phyloP scores from a whole-genome alignment of 92 coral and sea anemone genomes.

The Virgularia gustaviana region DNA sequence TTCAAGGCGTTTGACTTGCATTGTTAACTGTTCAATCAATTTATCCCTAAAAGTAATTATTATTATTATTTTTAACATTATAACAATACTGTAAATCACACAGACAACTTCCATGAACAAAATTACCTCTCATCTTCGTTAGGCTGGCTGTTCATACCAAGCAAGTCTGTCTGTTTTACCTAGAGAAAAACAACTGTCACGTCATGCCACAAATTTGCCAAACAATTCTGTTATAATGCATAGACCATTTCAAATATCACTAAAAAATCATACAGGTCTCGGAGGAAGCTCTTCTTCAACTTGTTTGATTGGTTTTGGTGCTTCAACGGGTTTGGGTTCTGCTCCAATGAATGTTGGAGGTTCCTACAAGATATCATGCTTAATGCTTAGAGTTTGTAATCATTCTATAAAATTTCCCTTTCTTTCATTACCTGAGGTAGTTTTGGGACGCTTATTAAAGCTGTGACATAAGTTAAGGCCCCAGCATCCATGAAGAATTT shows the following conservation, averaged over 20 bases:
- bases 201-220: no score
- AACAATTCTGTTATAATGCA: no score
- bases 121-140: constrained; percentile 33
- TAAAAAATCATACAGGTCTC: no score
- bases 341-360: constrained; percentile 74
- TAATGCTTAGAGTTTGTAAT: background rate
- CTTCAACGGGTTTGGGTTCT: constrained; percentile 58
- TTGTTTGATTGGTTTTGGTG: constrained; percentile 42
- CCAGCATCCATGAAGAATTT: constrained; percentile 97
- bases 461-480: constrained; percentile 82
- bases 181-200: background rate
- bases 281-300: constrained; percentile 58
- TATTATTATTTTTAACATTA: no score
- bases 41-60: constrained; percentile 32
- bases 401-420: background rate
- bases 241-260: no score
- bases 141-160: constrained; percentile 44
- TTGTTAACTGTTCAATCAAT: constrained; percentile 69
- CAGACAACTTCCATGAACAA: background rate
- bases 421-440: constrained; percentile 66
- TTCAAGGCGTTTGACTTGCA: constrained; percentile 67
- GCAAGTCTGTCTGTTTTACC: constrained; percentile 28
- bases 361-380: constrained; percentile 52
- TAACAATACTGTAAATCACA: background rate
- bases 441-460: constrained; percentile 72